Base-by-base conservation (phyloP, 2,888 invertebrate species). In the Slavum lentiscoides region DNA sequence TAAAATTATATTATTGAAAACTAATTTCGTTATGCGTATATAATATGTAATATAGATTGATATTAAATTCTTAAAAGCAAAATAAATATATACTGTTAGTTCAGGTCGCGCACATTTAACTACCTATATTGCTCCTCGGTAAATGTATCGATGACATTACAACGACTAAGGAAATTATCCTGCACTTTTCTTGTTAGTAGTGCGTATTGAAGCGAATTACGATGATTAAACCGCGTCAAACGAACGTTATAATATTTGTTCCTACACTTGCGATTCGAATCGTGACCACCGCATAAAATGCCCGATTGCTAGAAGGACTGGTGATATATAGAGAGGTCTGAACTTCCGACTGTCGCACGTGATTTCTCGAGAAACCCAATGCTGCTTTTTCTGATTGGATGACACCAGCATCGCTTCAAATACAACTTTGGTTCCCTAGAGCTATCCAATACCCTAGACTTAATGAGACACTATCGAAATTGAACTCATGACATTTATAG, bases 311-410 rank as follows among this genome's bases (percentile, higher is more conserved):
- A 17, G 11, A 9, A 5, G 2, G 17, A n/a, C 2, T 39, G 13
- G 39, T 9, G 43, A 73, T 30, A 61, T 30, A 61, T 73, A 49
- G 17, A 73, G 7, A 62, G 8, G 7, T 62, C 49, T 62, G n/a
- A 59, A 64, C 64, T 74, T 74, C 55, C 15, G n/a, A 9, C 37
- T 15, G 9, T 55, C 53, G n/a, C 53, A 66, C 74, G 74, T 74
- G 74, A 74, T 74, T 64, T 74, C 17, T 17, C n/a, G 55, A 49
- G 37, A n/a, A 37, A 74, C 64, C 37, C 37, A 37, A 55, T 30
- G 17, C 15, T 13, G 53, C 53, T 49, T 68, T 68, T 53, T 53
- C 23, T n/a, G 1, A 55, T 58, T 5, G 8, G 37, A 70, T 7
- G 55, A 70, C 19, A 1, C 9, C 9, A 30, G 30, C 4, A n/a